Conservation (phyloP, 2,797 vertebrate genomes). For the Rhinatrema bivittatum region DNA sequence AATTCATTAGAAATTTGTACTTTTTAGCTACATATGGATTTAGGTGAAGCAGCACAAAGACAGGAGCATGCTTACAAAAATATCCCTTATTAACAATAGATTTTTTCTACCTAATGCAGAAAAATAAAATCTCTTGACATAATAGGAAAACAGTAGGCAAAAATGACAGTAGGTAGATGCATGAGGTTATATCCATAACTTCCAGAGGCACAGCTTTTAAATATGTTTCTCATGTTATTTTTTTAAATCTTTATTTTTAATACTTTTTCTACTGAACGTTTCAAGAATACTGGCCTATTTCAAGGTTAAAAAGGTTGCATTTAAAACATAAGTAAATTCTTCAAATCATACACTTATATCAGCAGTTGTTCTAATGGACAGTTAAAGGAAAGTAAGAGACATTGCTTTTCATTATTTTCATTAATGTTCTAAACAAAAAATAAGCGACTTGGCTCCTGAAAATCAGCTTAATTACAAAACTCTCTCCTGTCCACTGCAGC, state of each 20-base stretch:
- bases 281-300: conserved; percentile 8
- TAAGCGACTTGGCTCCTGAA: too few relatives aligned
- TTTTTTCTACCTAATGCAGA: neutral
- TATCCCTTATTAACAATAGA: neutral
- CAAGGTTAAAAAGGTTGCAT: conserved; percentile 17
- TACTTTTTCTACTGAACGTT: neutral
- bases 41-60: neutral
- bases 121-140: neutral
- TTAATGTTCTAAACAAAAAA: too few relatives aligned
- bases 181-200: neutral
- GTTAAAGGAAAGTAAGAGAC: conserved; percentile 13
- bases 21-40: too few relatives aligned
- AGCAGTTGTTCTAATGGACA: conserved; percentile 7
- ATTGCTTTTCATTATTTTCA: neutral
- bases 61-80: neutral
- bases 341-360: too few relatives aligned
- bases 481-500: too few relatives aligned
- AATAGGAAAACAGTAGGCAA: neutral
- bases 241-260: neutral
- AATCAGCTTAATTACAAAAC: conserved; percentile 9
- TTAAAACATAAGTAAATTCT: neutral
- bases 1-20: too few relatives aligned
- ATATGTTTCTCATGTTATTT: neutral
- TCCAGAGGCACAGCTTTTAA: neutral
- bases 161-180: rapidly evolving